phyloP scores from a whole-genome alignment of 2,888 invertebrate genomes.

The Mechanitis mazaeus region DNA sequence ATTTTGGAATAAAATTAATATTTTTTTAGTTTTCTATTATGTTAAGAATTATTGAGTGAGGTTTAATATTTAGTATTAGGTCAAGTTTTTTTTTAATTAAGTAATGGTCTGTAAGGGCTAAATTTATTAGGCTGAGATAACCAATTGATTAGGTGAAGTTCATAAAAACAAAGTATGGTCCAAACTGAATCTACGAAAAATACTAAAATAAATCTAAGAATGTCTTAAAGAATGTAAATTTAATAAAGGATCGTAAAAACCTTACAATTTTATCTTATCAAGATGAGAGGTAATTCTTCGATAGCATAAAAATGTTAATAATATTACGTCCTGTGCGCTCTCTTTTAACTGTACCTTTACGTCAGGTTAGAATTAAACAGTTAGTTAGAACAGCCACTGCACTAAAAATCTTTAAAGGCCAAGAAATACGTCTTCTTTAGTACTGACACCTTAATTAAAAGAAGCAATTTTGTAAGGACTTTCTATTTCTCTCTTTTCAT shows the following conservation, averaged over 20 bases:
- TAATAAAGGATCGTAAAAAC: background rate
- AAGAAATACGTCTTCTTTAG: slow-evolving; percentile 26
- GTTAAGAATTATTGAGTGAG: background rate
- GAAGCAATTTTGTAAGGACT: slow-evolving; percentile 21
- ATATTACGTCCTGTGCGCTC: slow-evolving; percentile 6
- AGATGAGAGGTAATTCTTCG: background rate
- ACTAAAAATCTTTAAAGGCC: slow-evolving; percentile 27
- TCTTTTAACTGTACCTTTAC: slow-evolving; percentile 14
- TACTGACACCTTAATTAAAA: slow-evolving; percentile 27
- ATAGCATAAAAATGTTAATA: slow-evolving; percentile 1
- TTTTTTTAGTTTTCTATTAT: too few species aligned
- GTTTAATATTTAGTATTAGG: background rate
- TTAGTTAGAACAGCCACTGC: slow-evolving; percentile 24
- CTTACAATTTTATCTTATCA: background rate
- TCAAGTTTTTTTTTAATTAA: too few species aligned
- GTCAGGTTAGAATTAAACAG: slow-evolving; percentile 23
- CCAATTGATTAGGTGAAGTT: too few species aligned
- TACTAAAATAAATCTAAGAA: too few species aligned
- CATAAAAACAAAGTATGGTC: too few species aligned
- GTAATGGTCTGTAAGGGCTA: too few species aligned
- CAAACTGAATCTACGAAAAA: too few species aligned
- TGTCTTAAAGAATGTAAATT: background rate
- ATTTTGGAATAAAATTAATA: too few species aligned
- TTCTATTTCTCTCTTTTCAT: slow-evolving; percentile 5
- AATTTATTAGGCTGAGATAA: too few species aligned